These are phyloP conservation scores for Corbicula japonica DNA, from an alignment of 2,888 invertebrate genomes.

Conservation along the genomic window DNA sequence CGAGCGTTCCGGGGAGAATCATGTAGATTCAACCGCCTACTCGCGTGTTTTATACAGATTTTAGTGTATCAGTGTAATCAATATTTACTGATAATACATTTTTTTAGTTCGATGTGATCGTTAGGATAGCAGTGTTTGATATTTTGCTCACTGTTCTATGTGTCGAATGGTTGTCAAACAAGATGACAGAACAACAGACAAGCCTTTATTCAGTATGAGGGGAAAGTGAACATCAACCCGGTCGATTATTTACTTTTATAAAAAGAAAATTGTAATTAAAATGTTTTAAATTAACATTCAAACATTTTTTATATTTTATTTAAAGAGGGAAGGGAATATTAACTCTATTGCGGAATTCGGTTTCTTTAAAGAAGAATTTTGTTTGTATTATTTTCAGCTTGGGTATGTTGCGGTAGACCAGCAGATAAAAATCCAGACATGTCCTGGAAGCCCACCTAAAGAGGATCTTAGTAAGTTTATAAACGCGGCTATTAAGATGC, in stretches of 20 bases:
- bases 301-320: neutral
- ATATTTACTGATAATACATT: no score
- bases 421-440: conserved; percentile 17
- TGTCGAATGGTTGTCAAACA: no score
- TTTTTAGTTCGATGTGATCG: no score
- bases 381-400: conserved; percentile 2
- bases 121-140: no score
- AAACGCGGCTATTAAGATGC: neutral
- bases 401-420: conserved; percentile 15
- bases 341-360: neutral
- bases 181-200: no score
- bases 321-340: neutral
- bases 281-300: neutral
- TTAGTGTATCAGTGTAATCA: no score
- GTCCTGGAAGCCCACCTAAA: conserved; percentile 15
- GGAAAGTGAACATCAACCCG: no score
- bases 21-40: no score
- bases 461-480: conserved; percentile 25
- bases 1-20: neutral
- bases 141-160: no score
- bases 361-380: neutral
- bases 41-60: no score
- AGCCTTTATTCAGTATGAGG: no score
- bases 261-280: neutral
- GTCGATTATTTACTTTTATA: no score